Percentiles rank a stretch among this genome's conserved stretches.
Evolutionary conservation across 2,113 vertebrate species (phyloP).

Genomic region (Alethe diademata): DNA sequence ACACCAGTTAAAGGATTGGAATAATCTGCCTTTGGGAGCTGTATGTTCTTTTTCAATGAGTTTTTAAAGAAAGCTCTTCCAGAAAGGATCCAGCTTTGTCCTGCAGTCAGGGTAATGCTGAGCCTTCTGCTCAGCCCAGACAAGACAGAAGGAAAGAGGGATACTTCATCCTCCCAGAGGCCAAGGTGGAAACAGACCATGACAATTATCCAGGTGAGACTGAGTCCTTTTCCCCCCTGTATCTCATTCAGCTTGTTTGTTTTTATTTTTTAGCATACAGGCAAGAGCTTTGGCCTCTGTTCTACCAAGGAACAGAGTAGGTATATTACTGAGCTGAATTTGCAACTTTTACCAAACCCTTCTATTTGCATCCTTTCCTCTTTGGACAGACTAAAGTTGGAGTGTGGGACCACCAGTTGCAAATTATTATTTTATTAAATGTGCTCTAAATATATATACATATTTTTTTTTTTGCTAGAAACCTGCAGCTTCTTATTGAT

Average conservation of each 20-base stretch:
- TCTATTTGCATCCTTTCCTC: not conserved
- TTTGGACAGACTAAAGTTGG: not conserved
- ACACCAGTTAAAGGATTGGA: not conserved
- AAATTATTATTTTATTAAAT: not conserved
- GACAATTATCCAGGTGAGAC: not conserved
- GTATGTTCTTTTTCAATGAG: not conserved
- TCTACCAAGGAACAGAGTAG: not conserved
- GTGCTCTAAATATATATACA: not conserved
- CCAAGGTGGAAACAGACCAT: not conserved
- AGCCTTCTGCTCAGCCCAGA: not conserved
- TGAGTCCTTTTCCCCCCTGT: rapidly evolving
- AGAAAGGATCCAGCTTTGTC: not conserved
- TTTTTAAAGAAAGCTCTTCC: not conserved
- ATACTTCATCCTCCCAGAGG: not conserved
- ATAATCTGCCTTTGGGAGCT: not conserved
- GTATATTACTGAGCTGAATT: not conserved
- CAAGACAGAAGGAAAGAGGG: not conserved
- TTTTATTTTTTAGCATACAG: not conserved
- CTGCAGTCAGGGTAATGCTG: not conserved
- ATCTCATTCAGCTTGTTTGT: not conserved
- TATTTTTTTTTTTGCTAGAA: conserved; percentile 1
- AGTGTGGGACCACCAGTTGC: not conserved
- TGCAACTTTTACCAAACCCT: not conserved
- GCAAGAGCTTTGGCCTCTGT: not conserved
- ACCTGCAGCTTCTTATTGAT: not conserved